Percentiles rank a stretch among this genome's conserved stretches.
These are phyloP conservation scores for Semicossyphus pulcher DNA, from an alignment of 2,113 vertebrate species.

Conservation along the genomic window DNA sequence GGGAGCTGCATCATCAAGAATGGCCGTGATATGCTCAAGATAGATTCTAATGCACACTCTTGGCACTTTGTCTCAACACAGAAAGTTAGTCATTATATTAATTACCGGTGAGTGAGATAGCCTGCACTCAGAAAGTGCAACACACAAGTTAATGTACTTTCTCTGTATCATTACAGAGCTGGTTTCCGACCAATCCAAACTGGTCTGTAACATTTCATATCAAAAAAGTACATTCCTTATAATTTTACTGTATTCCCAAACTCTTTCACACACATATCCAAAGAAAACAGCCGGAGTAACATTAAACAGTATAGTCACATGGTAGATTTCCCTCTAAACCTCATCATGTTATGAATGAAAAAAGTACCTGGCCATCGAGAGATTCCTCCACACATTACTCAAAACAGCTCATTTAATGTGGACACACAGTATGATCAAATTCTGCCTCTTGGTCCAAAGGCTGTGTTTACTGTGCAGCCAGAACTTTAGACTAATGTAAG, in stretches of 20 bases:
- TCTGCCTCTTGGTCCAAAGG: background rate
- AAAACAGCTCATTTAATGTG: no score
- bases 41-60: no score
- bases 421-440: background rate
- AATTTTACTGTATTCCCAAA: no score
- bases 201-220: slow-evolving; percentile 24
- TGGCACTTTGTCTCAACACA: no score
- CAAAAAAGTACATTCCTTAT: no score
- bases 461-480: background rate
- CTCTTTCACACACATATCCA: background rate
- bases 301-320: background rate
- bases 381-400: background rate
- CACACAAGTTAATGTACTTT: slow-evolving; percentile 45
- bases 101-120: slow-evolving; percentile 35
- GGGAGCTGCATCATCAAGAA: no score
- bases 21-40: no score
- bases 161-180: slow-evolving; percentile 23
- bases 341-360: background rate
- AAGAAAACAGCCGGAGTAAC: background rate
- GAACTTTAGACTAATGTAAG: slow-evolving; percentile 12
- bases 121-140: slow-evolving; percentile 39
- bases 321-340: background rate
- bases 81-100: background rate
- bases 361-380: background rate
- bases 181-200: slow-evolving; percentile 30